Conservation (phyloP, 64 coral and sea anemone species). For the Exaiptasia diaphana region DNA sequence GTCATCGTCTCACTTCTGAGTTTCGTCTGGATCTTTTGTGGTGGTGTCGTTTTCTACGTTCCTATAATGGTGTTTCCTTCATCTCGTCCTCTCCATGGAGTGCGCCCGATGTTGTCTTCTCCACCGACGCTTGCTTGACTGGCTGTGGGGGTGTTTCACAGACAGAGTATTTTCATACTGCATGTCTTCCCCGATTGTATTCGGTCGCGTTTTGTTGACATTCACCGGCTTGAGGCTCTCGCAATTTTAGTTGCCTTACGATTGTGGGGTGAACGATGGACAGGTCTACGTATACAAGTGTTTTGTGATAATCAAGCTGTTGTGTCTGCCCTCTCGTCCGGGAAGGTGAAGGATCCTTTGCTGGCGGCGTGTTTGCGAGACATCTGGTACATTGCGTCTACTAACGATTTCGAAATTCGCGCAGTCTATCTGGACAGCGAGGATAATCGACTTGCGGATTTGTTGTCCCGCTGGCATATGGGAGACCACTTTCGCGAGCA, state of each 20-base stretch:
- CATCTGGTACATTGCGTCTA: neutral
- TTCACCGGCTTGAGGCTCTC: constrained; percentile 21
- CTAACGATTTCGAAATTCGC: constrained; percentile 2
- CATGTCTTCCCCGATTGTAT: neutral
- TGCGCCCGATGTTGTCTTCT: constrained; percentile 5
- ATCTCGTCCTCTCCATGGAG: constrained; percentile 1
- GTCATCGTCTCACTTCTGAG: neutral
- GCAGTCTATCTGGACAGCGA: neutral
- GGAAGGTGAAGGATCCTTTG: neutral
- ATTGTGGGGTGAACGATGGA: constrained; percentile 1
- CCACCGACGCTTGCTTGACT: constrained; percentile 24
- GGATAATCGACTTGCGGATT: constrained; percentile 20
- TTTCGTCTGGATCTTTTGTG: neutral
- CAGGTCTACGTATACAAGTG: neutral
- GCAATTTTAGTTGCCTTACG: neutral
- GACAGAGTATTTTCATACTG: neutral
- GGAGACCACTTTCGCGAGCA: neutral
- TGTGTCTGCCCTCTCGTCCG: constrained; percentile 1
- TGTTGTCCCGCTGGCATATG: constrained; percentile 29
- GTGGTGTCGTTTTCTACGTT: neutral
- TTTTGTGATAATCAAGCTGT: constrained; percentile 30
- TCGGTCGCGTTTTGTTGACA: neutral
- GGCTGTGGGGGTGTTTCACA: constrained; percentile 5
- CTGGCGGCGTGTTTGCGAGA: neutral
- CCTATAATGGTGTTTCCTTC: constrained; percentile 17